Base-by-base conservation (phyloP, 2,888 invertebrate genomes). In the Eubasilissa splendida region DNA sequence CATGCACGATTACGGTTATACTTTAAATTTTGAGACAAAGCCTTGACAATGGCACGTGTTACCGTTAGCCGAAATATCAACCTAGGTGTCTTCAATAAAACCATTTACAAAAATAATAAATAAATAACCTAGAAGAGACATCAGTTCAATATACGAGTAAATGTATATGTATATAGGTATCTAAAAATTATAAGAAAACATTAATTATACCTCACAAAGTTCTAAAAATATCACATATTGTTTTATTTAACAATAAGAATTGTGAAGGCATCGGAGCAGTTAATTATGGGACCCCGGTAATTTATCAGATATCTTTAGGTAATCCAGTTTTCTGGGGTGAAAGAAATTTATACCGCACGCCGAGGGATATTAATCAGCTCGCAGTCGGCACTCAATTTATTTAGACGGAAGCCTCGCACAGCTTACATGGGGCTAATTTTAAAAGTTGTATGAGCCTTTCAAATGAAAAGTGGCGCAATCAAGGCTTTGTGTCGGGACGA, bases 341-440 rank as follows among this genome's bases (percentile, higher is more conserved):
- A 70, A 70, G 52, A 70, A 70, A 70, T 70, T 52, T 70, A 70
- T 70, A 70, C 53, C 54, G 70, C 70, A 70, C 54, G 70, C 70
- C 54, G 53, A n/a, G n/a, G 54, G 52, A 53, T 53, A 70, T 70
- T 70, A 70, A 70, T 70, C 70, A 54, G 22, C 14, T 9, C 53
- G 42, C 54, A 54, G 54, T 70, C 70, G 53, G 54, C 70, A 70
- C 70, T 70, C 70, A 54, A 70, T 70, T 53, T 70, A 70, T 70
- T 70, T 70, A 70, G 70, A 70, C 70, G n/a, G n/a, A 10, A 31
- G 54, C 53, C 22, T 54, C 53, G 53, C 66, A 8, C 22, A n/a
- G 70, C 54, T 31, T n/a, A 14, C 53, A 31, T 9, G 54, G 54
- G 70, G 70, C 54, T 70, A 52, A 70, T 70, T 70, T 53, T 22